Base-by-base conservation (phyloP, 2,113 vertebrate genomes). In the Xiphophorus couchianus region DNA sequence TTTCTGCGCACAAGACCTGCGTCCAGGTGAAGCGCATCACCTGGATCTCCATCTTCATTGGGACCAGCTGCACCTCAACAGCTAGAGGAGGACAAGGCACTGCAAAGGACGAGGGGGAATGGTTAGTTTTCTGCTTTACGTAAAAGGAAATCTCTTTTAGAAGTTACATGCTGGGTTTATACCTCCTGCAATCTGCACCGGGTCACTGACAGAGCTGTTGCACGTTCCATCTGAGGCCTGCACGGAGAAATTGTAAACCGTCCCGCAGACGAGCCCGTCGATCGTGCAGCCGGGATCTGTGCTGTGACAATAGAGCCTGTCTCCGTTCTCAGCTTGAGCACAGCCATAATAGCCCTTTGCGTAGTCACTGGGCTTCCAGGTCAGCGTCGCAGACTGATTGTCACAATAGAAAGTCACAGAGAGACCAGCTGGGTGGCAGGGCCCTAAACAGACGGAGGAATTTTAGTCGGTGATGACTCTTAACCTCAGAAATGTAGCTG, bases 61-160 rank as follows among this genome's bases (percentile, higher is more conserved):
- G 84, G 29, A 90, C 9, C 6, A 88, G 82, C 44, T 82, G 3
- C 30, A 91, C 85, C 7, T 65, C 62, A 9, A 94, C 19, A 17
- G 4, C n/a, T 22, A 74, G 83, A 1, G 94, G 94, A 62, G 94
- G 91, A 77, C 95, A 96, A 5, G 94, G 94, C 30, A 33, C 95
- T 96, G 27, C 65, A 10, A 63, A 66, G 83, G 35, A 77, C 5
- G 58, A 13, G 4, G 6, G 2, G 6, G 31, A 22, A 12, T 6
- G 15, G 44, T 71, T 35, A 9, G 60, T 30, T 30, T n/a, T 7
- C 60, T 7, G 5, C 14, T 13, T 37, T 12, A 54, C 22, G 29
- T 37, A 11, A 10, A 13, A 6, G 4, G 27, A 5, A 66, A 19
- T 1, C n/a, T 1, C 35, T 68, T 42, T 44, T 2, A n/a, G 19